Percentiles rank a stretch among this genome's conserved stretches.
Evolutionary conservation across 2,888 invertebrate species (phyloP).

Genomic region (Schizotus pectinicornis): DNA sequence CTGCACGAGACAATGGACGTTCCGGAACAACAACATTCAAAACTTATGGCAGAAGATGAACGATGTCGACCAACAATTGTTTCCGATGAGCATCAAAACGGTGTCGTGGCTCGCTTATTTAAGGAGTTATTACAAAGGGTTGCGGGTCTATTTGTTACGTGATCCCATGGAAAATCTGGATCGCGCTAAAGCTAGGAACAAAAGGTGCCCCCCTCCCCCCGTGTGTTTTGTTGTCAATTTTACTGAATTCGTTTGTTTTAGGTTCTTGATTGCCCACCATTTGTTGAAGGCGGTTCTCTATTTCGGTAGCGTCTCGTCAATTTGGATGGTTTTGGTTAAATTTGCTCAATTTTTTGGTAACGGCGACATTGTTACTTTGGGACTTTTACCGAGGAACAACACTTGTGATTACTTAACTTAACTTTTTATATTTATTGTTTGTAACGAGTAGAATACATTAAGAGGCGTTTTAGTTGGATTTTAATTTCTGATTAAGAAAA

Average conservation of each 20-base stretch:
- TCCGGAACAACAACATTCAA: slow-evolving; percentile 69
- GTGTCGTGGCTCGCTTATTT: slow-evolving; percentile 78
- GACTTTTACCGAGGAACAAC: neutral
- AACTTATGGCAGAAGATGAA: slow-evolving; percentile 65
- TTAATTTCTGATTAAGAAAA: too few relatives aligned
- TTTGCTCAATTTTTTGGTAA: neutral
- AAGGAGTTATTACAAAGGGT: slow-evolving; percentile 72
- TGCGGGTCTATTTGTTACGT: slow-evolving; percentile 77
- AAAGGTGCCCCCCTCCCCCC: too few relatives aligned
- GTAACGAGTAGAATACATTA: too few relatives aligned
- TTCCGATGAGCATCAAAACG: slow-evolving; percentile 74
- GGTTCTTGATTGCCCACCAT: slow-evolving; percentile 6
- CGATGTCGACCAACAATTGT: slow-evolving; percentile 63
- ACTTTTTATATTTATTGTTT: neutral
- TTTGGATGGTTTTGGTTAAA: slow-evolving; percentile 6
- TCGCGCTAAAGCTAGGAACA: slow-evolving; percentile 25
- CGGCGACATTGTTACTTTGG: too few relatives aligned
- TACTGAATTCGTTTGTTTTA: slow-evolving; percentile 4
- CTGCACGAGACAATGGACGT: slow-evolving; percentile 73
- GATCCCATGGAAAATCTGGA: slow-evolving; percentile 72
- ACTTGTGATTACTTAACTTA: slow-evolving; percentile 1
- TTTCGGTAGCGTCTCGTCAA: neutral
- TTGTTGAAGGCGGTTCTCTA: neutral
- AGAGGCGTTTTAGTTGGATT: too few relatives aligned
- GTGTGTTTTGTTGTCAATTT: neutral